Evolutionary conservation across 2,797 vertebrate genomes (phyloP), one percentile per base, ranked within the genome.

Genomic region (Phrynocephalus guinanensis): DNA sequence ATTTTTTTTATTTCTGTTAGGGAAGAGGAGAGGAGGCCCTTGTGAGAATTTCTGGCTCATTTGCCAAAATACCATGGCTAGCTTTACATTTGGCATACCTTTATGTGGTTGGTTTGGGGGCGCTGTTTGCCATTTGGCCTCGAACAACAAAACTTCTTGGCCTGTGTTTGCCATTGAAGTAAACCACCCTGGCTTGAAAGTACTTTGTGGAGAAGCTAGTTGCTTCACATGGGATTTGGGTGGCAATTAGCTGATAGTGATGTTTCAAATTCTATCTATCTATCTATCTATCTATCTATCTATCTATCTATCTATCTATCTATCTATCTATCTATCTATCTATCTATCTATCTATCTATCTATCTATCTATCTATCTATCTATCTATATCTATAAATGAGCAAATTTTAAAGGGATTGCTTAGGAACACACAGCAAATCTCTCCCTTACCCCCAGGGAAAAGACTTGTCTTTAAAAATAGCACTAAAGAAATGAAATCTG

Each of bases 401-500:
- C 85, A 88, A 93, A 83, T 92, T 93, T 93, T 85, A 91, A 90
- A 93, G 86, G 63, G 87, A 11, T 91, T 92, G 83, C 84, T 90
- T 90, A 91, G 91, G 89, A 0, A 80, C 89, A 52, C 87, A 92
- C 88, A 93, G 92, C 93, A 93, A 93, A 95, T 89, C 26, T 88
- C 56, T 66, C 78, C 66, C 30, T 90, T 72, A 6, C 79, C 88
- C 91, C 80, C 1, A 75, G 86, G 87, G 82, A 90, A 91, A 88
- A 94, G 44, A 72, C 67, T 85, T 92, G 72, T 86, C 52, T 91
- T 91, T 90, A 92, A 93, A 80, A 92, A 76, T 88, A 91, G 91
- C 88, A 73, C 90, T 81, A 91, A 93, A 94, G 71, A 86, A 93
- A 81, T 85, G 87, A 90, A 92, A 93, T 30, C 92, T 94, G 80